Conservation (phyloP, 2,797 vertebrate genomes). For the Falco berigora region DNA sequence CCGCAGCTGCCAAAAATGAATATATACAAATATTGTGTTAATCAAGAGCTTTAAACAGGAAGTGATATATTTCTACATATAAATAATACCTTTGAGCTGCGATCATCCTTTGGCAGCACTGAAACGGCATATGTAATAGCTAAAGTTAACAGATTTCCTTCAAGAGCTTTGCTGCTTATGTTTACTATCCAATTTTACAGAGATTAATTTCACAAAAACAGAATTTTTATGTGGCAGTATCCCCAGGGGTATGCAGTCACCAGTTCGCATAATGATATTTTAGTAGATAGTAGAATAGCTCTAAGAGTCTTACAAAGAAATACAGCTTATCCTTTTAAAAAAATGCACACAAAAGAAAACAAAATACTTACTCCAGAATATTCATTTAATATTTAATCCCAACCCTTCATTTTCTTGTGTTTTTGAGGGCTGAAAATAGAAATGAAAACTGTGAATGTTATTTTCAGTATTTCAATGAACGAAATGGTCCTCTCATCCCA, state of each 20-base stretch:
- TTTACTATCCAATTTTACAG: constrained; percentile 65
- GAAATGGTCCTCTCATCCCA: not conserved
- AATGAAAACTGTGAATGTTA: not conserved
- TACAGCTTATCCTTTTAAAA: not conserved
- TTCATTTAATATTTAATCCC: not conserved
- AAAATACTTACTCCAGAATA: not conserved
- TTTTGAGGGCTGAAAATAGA: not conserved
- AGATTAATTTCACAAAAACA: constrained; percentile 58
- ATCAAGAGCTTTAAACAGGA: not conserved
- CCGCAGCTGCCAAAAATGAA: not conserved
- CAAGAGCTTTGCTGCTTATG: constrained; percentile 34
- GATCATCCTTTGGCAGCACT: constrained; percentile 1
- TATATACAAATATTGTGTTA: not conserved
- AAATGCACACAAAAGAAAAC: not conserved
- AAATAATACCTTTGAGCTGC: constrained; percentile 25
- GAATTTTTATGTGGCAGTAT: constrained; percentile 32
- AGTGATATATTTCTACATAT: not conserved
- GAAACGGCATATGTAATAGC: constrained; percentile 31
- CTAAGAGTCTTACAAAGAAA: not conserved
- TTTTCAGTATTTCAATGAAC: not conserved
- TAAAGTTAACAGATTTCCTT: constrained; percentile 44
- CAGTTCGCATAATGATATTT: constrained; percentile 23
- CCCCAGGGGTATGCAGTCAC: not conserved
- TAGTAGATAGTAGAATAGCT: not conserved
- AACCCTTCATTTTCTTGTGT: not conserved